Conservation (phyloP, 2,797 vertebrate species). For the Leptodactylus fallax region DNA sequence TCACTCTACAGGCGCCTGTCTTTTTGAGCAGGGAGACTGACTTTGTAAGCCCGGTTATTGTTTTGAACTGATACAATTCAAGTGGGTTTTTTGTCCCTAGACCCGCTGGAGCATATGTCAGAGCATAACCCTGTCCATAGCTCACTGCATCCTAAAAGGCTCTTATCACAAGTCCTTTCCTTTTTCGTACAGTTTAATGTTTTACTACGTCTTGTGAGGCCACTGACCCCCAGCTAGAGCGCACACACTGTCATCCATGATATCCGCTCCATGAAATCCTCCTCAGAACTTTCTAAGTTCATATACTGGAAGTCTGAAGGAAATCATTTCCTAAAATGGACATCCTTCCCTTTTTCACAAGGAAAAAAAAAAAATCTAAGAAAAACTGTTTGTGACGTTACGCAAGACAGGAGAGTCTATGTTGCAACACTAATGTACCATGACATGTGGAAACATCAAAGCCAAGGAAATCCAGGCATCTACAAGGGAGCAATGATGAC, state of each 20-base stretch:
- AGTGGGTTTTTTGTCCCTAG: neutral
- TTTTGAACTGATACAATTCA: constrained; percentile 36
- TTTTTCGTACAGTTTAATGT: neutral
- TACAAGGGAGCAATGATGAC: no score
- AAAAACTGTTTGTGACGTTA: constrained; percentile 36
- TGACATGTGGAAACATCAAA: constrained; percentile 49
- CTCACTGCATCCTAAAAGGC: constrained; percentile 20
- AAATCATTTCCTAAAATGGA: constrained; percentile 10
- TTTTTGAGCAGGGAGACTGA: constrained; percentile 48
- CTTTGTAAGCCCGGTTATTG: constrained; percentile 27
- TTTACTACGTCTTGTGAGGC: neutral
- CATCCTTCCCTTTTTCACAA: constrained; percentile 25
- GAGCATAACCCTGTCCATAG: neutral
- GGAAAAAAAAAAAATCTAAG: neutral
- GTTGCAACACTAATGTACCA: constrained; percentile 58
- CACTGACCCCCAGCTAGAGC: neutral
- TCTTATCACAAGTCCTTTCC: neutral
- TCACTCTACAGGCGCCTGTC: constrained; percentile 12
- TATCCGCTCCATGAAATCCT: neutral
- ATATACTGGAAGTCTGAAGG: neutral
- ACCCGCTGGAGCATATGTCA: constrained; percentile 36
- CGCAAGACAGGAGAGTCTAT: constrained; percentile 39
- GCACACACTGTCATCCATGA: neutral
- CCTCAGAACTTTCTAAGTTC: neutral
- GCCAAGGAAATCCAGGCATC: constrained; percentile 20